Percentiles rank a stretch among this genome's conserved stretches.
Conservation (phyloP, 2,113 vertebrate species). For the Thomomys bottae region DNA sequence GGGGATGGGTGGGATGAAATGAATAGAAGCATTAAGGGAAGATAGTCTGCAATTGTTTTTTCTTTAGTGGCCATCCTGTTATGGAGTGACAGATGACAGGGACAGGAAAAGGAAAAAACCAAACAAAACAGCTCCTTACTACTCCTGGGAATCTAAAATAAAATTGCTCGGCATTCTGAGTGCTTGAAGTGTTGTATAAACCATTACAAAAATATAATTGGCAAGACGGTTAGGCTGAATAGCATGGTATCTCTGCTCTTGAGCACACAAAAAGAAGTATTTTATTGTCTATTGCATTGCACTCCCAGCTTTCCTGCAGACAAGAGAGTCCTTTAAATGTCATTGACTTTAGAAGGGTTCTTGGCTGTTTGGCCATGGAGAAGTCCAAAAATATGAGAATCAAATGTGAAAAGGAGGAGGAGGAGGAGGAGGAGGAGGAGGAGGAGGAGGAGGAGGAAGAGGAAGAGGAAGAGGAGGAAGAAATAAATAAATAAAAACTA, state of each 20-base stretch:
- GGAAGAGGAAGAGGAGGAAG: not conserved
- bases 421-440: too few relatives aligned
- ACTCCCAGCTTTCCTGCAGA: not conserved
- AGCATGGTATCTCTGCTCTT: not conserved
- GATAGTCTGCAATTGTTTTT: not conserved
- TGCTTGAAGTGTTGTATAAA: not conserved
- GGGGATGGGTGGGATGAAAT: not conserved
- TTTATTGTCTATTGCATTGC: not conserved
- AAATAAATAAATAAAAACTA: not conserved
- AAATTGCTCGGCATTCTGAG: not conserved
- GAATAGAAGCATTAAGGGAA: not conserved
- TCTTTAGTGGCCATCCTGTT: not conserved
- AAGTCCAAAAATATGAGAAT: not conserved
- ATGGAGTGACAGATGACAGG: not conserved
- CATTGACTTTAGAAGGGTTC: not conserved
- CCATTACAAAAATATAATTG: slow-evolving; percentile 18
- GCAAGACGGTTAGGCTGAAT: not conserved
- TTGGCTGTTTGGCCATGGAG: not conserved
- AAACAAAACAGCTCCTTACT: not conserved
- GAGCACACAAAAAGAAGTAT: not conserved
- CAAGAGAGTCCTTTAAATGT: not conserved
- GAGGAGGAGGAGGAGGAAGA: too few relatives aligned
- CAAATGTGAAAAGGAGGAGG: not conserved
- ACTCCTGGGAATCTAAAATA: not conserved
- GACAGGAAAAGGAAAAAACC: not conserved